A percentile compares a stretch with the other conserved stretches of the same genome.
Conservation (phyloP, 2,113 vertebrate genomes). For the Seriola dumerili region DNA sequence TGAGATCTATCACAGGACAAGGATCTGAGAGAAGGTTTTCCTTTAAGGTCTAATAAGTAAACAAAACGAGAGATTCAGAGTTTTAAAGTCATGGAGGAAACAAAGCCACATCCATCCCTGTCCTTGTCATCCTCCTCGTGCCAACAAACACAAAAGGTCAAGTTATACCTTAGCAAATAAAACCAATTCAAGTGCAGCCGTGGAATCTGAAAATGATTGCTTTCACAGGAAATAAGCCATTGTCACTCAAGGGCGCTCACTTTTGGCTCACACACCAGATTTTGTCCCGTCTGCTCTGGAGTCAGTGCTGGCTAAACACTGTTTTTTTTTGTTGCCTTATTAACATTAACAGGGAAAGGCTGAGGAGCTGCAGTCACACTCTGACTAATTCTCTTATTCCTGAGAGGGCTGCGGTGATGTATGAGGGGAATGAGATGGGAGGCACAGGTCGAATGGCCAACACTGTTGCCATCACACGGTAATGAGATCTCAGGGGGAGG, state of each 20-base stretch:
- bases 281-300: not conserved
- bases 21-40: not conserved
- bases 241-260: not conserved
- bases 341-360: constrained; percentile 57
- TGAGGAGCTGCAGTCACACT: constrained; percentile 50
- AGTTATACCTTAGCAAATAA: constrained; percentile 7
- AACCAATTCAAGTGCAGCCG: not conserved
- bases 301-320: constrained; percentile 46
- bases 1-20: not conserved
- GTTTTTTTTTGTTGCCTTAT: constrained; percentile 52
- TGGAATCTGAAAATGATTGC: constrained; percentile 11
- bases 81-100: not conserved
- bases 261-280: constrained; percentile 25
- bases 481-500: constrained; percentile 78
- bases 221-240: constrained; percentile 11
- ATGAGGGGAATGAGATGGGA: constrained; percentile 74
- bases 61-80: not conserved
- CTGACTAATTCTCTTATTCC: constrained; percentile 70
- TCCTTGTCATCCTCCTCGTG: not conserved
- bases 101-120: not conserved
- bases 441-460: constrained; percentile 75
- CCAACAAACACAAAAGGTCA: constrained; percentile 10
- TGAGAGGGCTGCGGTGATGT: constrained; percentile 67
- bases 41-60: not conserved
- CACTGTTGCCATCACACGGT: constrained; percentile 71